These are phyloP conservation scores for Mythimna ferrago DNA, from an alignment of 2,888 invertebrate genomes.

Conservation along the genomic window DNA sequence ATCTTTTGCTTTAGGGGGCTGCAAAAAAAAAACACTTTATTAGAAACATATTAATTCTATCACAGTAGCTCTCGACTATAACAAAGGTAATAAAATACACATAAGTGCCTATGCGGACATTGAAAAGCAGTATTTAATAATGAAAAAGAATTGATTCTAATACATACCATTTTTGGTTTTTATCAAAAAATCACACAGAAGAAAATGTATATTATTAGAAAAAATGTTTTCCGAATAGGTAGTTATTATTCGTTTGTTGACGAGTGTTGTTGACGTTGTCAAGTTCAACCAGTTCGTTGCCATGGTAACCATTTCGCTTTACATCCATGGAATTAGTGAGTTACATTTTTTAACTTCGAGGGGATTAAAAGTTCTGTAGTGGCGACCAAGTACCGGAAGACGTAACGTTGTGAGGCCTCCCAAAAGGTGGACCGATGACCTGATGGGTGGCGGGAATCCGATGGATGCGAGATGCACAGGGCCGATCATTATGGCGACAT, in stretches of 20 bases:
- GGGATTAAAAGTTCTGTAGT: no score
- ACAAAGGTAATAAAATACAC: no score
- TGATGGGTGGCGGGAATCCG: no score
- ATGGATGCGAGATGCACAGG: no score
- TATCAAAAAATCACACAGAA: neutral
- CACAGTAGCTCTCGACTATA: neutral
- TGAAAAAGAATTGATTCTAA: no score
- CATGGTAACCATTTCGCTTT: conserved; percentile 52
- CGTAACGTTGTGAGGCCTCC: no score
- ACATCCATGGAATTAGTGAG: neutral
- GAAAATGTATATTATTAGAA: conserved; percentile 11
- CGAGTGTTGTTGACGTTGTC: conserved; percentile 47
- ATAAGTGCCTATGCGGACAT: no score
- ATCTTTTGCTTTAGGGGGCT: conserved; percentile 82
- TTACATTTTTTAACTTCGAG: no score
- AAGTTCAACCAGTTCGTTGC: conserved; percentile 59
- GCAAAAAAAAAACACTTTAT: conserved; percentile 61
- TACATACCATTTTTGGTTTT: conserved; percentile 52
- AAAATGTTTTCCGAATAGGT: conserved; percentile 18
- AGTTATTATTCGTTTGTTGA: conserved; percentile 5
- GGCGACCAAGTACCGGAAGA: no score
- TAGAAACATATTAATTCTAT: neutral
- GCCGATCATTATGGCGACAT: no score
- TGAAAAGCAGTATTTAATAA: no score
- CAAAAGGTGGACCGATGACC: no score